These are phyloP conservation scores for Trichopria drosophilae DNA, from an alignment of 2,888 invertebrate species.

Conservation along the genomic window DNA sequence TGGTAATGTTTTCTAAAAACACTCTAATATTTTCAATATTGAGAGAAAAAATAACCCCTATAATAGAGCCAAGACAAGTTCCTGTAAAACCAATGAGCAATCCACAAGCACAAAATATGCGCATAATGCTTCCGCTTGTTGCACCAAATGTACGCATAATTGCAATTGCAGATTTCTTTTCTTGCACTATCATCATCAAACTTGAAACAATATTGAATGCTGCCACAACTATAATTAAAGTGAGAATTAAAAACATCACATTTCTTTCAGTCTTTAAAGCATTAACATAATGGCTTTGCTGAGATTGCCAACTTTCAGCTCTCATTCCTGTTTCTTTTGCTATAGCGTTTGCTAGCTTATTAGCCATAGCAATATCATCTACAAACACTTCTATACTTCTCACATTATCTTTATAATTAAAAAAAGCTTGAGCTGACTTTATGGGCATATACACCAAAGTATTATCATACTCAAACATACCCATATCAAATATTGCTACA, in stretches of 20 bases:
- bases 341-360: slow-evolving; percentile 11
- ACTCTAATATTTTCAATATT: slow-evolving; percentile 24
- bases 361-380: slow-evolving; percentile 9
- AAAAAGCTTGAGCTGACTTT: slow-evolving; percentile 13
- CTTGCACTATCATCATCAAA: slow-evolving; percentile 23
- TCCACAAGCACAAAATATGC: slow-evolving; percentile 19
- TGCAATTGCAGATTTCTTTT: slow-evolving; percentile 22
- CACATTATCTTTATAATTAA: slow-evolving; percentile 14
- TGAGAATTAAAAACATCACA: slow-evolving; percentile 20
- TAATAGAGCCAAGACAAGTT: slow-evolving; percentile 22
- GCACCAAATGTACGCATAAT: slow-evolving; percentile 25
- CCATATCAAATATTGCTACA: slow-evolving; percentile 16
- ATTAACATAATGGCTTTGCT: slow-evolving; percentile 14
- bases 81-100: slow-evolving; percentile 21
- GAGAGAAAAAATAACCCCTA: slow-evolving; percentile 23
- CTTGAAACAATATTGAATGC: slow-evolving; percentile 23
- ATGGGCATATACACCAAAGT: slow-evolving; percentile 12
- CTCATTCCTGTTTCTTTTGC: slow-evolving; percentile 12
- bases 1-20: slow-evolving; percentile 23
- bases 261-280: slow-evolving; percentile 14
- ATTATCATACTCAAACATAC: slow-evolving; percentile 16
- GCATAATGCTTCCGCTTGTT: slow-evolving; percentile 22
- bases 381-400: slow-evolving; percentile 14
- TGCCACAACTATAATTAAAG: slow-evolving; percentile 20
- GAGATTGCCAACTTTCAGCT: slow-evolving; percentile 16